phyloP scores from a whole-genome alignment of 2,113 vertebrate genomes.

The Gulo gulo region DNA sequence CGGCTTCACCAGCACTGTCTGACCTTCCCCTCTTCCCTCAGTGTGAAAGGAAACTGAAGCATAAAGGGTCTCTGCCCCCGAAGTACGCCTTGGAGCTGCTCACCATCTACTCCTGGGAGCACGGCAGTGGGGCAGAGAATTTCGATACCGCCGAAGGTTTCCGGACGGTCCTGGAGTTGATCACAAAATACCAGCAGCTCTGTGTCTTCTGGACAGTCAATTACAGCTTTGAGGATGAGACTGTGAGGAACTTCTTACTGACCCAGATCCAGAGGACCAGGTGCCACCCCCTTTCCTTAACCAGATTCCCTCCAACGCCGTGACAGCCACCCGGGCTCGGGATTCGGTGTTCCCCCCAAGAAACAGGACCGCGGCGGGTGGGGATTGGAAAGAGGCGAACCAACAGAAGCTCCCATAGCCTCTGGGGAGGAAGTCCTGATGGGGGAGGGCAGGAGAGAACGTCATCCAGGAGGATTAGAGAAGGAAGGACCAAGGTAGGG shows the following conservation, averaged over 20 bases:
- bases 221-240: slow-evolving; percentile 48
- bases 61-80: slow-evolving; percentile 40
- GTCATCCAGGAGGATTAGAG: neutral
- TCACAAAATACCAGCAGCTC: slow-evolving; percentile 47
- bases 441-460: neutral
- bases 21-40: neutral
- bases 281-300: neutral
- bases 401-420: neutral
- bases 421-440: neutral
- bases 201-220: slow-evolving; percentile 65
- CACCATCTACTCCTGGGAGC: slow-evolving; percentile 62
- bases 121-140: accelerated
- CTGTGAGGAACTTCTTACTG: neutral
- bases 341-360: neutral
- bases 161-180: slow-evolving; percentile 54
- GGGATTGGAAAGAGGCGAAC: neutral
- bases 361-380: neutral
- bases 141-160: slow-evolving; percentile 47
- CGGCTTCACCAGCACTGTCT: neutral
- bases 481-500: neutral
- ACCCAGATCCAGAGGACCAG: slow-evolving; percentile 57
- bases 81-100: slow-evolving; percentile 65
- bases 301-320: neutral
- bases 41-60: slow-evolving; percentile 42
- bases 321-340: neutral